Conservation (phyloP, 1,140 invertebrate genomes). For the Ruditapes philippinarum region DNA sequence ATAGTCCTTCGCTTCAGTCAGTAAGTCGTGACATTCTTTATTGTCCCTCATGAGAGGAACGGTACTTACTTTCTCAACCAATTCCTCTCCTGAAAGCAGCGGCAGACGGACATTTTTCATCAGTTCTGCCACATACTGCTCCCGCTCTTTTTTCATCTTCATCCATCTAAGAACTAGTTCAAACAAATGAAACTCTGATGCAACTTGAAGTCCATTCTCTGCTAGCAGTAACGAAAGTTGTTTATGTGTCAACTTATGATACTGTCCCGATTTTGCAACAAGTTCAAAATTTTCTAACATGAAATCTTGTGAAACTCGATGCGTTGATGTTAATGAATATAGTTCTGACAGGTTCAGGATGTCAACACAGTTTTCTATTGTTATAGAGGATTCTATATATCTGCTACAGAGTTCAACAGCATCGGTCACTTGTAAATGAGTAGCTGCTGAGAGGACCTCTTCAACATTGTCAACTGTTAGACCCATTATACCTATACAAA, state of each 20-base stretch:
- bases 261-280: slow-evolving; percentile 83
- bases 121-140: slow-evolving; percentile 78
- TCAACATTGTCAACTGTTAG: slow-evolving; percentile 84
- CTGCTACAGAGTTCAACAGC: slow-evolving; percentile 85
- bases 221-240: slow-evolving; percentile 81
- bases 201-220: slow-evolving; percentile 81
- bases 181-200: slow-evolving; percentile 84
- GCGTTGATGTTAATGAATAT: slow-evolving; percentile 78
- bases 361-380: slow-evolving; percentile 84
- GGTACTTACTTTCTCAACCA: slow-evolving; percentile 84
- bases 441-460: slow-evolving; percentile 84
- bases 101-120: slow-evolving; percentile 84
- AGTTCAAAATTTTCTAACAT: slow-evolving; percentile 84
- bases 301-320: slow-evolving; percentile 75
- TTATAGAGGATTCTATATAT: slow-evolving; percentile 83
- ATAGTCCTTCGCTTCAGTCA: slow-evolving; percentile 86
- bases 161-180: slow-evolving; percentile 84
- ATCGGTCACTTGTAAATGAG: slow-evolving; percentile 85
- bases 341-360: slow-evolving; percentile 85
- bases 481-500: slow-evolving; percentile 75
- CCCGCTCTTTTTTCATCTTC: slow-evolving; percentile 72
- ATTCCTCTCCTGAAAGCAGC: slow-evolving; percentile 83
- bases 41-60: slow-evolving; percentile 82
- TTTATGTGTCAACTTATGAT: slow-evolving; percentile 77
- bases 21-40: slow-evolving; percentile 79